Conservation (phyloP, 1,140 invertebrate genomes). For the Drosophila hydei region DNA sequence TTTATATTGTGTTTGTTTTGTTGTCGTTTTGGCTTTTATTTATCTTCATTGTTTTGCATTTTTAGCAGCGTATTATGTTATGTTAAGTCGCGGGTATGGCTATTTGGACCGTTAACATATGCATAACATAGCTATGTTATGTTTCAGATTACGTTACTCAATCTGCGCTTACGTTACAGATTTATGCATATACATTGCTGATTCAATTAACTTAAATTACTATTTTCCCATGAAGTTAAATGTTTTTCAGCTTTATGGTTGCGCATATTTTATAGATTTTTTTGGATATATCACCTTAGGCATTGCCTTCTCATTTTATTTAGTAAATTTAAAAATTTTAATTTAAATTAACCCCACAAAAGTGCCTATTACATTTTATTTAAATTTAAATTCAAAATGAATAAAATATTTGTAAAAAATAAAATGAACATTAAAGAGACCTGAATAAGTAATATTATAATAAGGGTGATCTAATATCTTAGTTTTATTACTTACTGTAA, state of each 20-base stretch:
- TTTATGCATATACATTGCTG: neutral
- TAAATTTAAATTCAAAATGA: neutral
- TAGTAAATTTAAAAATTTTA: too few species aligned
- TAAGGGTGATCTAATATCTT: neutral
- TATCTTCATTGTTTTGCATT: conserved; percentile 51
- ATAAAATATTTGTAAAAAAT: too few species aligned
- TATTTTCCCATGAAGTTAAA: neutral
- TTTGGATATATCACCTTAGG: too few species aligned
- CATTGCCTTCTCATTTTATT: too few species aligned
- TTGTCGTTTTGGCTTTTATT: conserved; percentile 36
- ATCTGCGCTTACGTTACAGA: conserved; percentile 14
- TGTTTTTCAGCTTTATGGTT: too few species aligned
- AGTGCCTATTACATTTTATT: neutral
- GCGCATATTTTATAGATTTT: neutral
- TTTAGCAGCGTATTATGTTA: conserved; percentile 37
- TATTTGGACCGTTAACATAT: conserved; percentile 15
- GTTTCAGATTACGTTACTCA: conserved; percentile 4
- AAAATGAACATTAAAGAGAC: too few species aligned
- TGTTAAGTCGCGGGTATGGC: conserved; percentile 33
- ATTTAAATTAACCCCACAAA: too few species aligned
- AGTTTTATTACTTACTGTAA: neutral
- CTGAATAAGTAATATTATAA: neutral
- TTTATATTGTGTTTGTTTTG: conserved; percentile 34
- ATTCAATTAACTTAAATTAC: neutral
- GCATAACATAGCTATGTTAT: conserved; percentile 12